A percentile compares a stretch with the other conserved stretches of the same genome.
Conservation (phyloP, 2,113 vertebrate species). For the Triplophysa siluroides region DNA sequence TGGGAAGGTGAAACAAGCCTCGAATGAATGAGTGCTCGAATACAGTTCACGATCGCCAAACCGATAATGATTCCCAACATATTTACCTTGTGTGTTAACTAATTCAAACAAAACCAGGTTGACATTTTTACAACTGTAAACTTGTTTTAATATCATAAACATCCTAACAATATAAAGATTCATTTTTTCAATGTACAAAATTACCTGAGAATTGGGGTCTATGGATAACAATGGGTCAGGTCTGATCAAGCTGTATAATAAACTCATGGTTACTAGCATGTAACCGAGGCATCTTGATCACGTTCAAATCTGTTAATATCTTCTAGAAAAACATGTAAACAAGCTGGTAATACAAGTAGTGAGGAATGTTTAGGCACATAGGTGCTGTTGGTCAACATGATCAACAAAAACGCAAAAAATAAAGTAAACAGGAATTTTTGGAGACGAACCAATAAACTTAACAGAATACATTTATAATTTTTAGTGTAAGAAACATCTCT, state of each 20-base stretch:
- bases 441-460: constrained; percentile 5
- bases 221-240: background rate
- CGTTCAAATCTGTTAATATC: background rate
- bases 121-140: constrained; percentile 30
- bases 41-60: constrained; percentile 16
- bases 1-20: constrained; percentile 31
- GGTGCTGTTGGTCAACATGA: constrained; percentile 3
- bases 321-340: background rate
- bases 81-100: constrained; percentile 1
- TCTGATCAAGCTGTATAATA: background rate
- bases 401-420: constrained; percentile 5
- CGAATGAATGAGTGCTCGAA: constrained; percentile 21
- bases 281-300: constrained; percentile 25
- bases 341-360: constrained; percentile 3
- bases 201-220: constrained; percentile 2
- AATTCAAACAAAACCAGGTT: constrained; percentile 13
- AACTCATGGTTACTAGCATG: constrained; percentile 1
- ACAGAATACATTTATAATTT: background rate
- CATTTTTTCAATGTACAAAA: constrained; percentile 29
- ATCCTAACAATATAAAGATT: constrained; percentile 8
- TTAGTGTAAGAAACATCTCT: constrained; percentile 39
- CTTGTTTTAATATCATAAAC: constrained; percentile 10
- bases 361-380: background rate
- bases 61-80: background rate
- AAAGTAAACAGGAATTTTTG: constrained; percentile 15